Percentiles rank a stretch among this genome's conserved stretches.
Conservation (phyloP, 2,888 invertebrate genomes). For the Horisme vitalbata region DNA sequence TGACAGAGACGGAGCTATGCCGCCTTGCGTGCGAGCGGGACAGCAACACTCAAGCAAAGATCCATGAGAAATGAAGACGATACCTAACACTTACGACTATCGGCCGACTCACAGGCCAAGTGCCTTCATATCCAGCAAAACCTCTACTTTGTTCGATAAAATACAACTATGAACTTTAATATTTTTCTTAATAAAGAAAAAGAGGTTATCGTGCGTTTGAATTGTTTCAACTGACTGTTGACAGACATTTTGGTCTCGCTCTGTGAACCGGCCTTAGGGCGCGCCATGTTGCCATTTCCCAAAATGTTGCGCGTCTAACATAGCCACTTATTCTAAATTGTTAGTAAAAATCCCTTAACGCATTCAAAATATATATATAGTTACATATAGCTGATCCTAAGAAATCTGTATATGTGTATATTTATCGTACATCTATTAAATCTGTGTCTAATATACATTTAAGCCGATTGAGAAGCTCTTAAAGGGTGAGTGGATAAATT, state of each 20-base stretch:
- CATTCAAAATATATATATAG: constrained; percentile 81
- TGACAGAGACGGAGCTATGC: constrained; percentile 57
- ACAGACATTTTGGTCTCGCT: constrained; percentile 5
- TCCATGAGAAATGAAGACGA: constrained; percentile 38
- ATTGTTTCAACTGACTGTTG: no score
- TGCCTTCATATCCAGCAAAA: constrained; percentile 1
- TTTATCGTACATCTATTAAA: constrained; percentile 74
- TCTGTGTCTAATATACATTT: constrained; percentile 81
- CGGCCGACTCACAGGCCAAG: constrained; percentile 17
- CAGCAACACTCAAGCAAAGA: constrained; percentile 40
- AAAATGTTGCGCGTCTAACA: constrained; percentile 48
- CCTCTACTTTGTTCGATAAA: constrained; percentile 1
- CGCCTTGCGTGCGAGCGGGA: constrained; percentile 46
- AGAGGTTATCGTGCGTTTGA: no score
- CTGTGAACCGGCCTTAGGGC: constrained; percentile 28
- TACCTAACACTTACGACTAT: constrained; percentile 52
- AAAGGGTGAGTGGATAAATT: constrained; percentile 65
- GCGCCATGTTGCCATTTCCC: constrained; percentile 53
- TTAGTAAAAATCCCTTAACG: constrained; percentile 82
- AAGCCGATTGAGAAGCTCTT: constrained; percentile 79
- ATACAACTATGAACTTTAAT: no score
- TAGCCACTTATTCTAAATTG: constrained; percentile 75
- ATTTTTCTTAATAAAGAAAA: no score
- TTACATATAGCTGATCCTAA: constrained; percentile 70
- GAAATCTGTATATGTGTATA: constrained; percentile 70